phyloP scores from a whole-genome alignment of 2,888 invertebrate species.

The Andrena marginata region DNA sequence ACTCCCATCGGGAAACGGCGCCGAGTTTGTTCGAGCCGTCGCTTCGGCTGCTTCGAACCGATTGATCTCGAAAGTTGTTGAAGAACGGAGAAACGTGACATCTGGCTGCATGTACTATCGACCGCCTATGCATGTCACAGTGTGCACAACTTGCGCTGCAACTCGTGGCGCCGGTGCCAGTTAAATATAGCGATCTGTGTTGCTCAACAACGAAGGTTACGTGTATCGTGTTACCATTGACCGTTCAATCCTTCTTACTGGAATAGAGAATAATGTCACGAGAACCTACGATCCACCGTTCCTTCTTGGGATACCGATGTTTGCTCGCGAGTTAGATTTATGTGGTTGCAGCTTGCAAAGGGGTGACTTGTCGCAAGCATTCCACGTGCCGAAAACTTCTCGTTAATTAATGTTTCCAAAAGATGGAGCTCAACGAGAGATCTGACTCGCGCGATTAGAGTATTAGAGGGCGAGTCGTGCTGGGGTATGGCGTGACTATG shows the following conservation, averaged over 20 bases:
- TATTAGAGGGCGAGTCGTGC: no score
- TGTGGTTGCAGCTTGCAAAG: not conserved
- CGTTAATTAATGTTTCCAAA: not conserved
- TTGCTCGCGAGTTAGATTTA: not conserved
- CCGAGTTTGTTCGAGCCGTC: slow-evolving; percentile 2
- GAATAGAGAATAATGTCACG: not conserved
- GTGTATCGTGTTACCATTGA: slow-evolving; percentile 3
- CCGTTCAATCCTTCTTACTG: not conserved
- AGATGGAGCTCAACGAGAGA: not conserved
- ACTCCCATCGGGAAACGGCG: not conserved
- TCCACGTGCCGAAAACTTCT: not conserved
- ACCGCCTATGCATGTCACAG: not conserved
- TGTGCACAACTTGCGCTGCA: not conserved
- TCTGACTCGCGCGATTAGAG: no score
- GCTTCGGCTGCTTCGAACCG: not conserved
- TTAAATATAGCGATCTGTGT: slow-evolving; percentile 26
- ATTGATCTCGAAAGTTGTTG: slow-evolving; percentile 12
- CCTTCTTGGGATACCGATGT: not conserved
- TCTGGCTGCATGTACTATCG: slow-evolving; percentile 20
- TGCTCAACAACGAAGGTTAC: slow-evolving; percentile 13
- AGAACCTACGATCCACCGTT: not conserved
- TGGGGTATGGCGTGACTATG: no score
- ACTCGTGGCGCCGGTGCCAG: not conserved
- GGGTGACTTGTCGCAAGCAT: slow-evolving; percentile 3
- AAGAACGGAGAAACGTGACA: slow-evolving; percentile 24